A percentile compares a stretch with the other conserved stretches of the same genome.
Conservation (phyloP, 2,888 invertebrate genomes). For the Drosophila suboccidentalis region DNA sequence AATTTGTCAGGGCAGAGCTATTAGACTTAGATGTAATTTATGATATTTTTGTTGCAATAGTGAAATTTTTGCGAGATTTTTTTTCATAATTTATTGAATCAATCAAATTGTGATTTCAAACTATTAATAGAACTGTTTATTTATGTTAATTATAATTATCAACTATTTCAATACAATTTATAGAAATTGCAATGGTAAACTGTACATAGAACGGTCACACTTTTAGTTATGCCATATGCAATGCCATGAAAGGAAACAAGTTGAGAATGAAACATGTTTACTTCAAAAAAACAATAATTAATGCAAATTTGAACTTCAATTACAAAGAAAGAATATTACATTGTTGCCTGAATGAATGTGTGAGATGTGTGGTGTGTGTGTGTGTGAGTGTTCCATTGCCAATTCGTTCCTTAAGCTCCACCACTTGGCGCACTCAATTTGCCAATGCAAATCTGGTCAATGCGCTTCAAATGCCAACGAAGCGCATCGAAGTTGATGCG, state of each 20-base stretch:
- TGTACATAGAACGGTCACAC: conserved; percentile 1
- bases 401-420: conserved; percentile 31
- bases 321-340: conserved; percentile 19
- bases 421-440: conserved; percentile 33
- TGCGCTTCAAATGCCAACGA: conserved; percentile 64
- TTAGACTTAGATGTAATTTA: not conserved
- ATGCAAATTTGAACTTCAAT: conserved; percentile 16
- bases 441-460: conserved; percentile 74
- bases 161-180: not conserved
- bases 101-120: too few species aligned
- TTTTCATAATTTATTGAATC: too few species aligned
- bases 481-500: conserved; percentile 65
- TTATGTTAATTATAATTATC: not conserved
- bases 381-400: conserved; percentile 27
- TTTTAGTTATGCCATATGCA: not conserved
- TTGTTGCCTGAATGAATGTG: conserved; percentile 15
- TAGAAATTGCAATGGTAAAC: not conserved
- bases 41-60: not conserved
- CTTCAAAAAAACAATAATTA: not conserved
- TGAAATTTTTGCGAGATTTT: not conserved
- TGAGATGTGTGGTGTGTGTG: too few species aligned
- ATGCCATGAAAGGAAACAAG: not conserved
- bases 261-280: conserved; percentile 3
- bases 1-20: conserved; percentile 36
- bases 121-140: too few species aligned